These are phyloP conservation scores for Steatornis caripensis DNA, from an alignment of 2,113 vertebrate genomes.

Conservation along the genomic window DNA sequence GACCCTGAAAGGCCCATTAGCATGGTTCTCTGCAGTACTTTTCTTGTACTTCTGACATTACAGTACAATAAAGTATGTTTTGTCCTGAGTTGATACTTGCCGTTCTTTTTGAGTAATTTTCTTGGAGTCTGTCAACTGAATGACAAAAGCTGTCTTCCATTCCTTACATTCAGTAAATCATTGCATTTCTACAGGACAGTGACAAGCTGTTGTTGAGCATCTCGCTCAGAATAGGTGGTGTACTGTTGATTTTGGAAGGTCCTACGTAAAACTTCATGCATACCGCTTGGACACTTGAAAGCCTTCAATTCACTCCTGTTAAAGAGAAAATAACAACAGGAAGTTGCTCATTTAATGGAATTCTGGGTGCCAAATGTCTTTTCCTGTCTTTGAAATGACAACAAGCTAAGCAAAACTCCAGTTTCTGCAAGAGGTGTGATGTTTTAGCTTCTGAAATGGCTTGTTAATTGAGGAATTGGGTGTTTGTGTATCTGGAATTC, in stretches of 20 bases:
- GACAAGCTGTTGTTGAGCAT: background rate
- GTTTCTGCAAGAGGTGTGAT: background rate
- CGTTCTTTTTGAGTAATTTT: background rate
- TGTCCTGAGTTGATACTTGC: conserved; percentile 63
- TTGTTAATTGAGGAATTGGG: background rate
- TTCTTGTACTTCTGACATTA: conserved; percentile 74
- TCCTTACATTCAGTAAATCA: background rate
- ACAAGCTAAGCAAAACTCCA: background rate
- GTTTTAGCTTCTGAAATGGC: background rate
- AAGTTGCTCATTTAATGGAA: background rate
- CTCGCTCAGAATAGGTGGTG: background rate
- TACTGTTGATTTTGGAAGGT: background rate
- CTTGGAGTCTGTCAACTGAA: background rate
- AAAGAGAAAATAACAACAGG: background rate
- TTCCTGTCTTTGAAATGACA: background rate
- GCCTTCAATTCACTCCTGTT: background rate
- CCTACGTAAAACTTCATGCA: background rate
- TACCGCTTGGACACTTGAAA: background rate
- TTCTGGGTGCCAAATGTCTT: background rate
- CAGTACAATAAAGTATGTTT: conserved; percentile 79
- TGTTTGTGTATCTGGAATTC: background rate
- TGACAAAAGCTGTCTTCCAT: background rate
- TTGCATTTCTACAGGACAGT: background rate
- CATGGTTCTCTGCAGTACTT: conserved; percentile 73
- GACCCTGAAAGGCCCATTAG: conserved; percentile 56